Conservation (phyloP, 2,797 vertebrate genomes). For the Enoplosus armatus region DNA sequence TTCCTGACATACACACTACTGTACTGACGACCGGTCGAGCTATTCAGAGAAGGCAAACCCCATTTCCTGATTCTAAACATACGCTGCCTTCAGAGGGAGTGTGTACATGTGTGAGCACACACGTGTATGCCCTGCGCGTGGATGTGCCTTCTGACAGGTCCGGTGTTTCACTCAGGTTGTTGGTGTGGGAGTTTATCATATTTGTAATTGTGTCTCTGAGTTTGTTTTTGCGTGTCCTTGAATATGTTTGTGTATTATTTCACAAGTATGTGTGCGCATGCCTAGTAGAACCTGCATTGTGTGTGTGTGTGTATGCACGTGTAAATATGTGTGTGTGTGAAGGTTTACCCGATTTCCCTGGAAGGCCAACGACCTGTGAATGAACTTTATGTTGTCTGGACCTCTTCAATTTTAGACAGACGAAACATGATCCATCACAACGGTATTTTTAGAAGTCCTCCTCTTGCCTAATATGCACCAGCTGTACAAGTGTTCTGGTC, state of each 20-base stretch:
- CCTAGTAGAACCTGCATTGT: neutral
- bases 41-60: slow-evolving; percentile 86
- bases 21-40: slow-evolving; percentile 60
- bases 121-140: slow-evolving; percentile 23
- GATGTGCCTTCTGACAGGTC: neutral
- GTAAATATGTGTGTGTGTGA: neutral
- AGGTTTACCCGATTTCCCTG: slow-evolving; percentile 78
- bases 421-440: slow-evolving; percentile 63
- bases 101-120: slow-evolving; percentile 37
- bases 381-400: slow-evolving; percentile 86
- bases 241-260: neutral
- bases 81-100: slow-evolving; percentile 13
- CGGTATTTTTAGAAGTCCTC: slow-evolving; percentile 90
- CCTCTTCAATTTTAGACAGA: slow-evolving; percentile 85
- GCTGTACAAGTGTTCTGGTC: slow-evolving; percentile 60
- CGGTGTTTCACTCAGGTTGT: neutral
- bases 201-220: neutral
- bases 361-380: slow-evolving; percentile 88
- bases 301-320: neutral
- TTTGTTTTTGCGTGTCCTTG: neutral
- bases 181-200: neutral
- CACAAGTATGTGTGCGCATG: neutral
- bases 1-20: slow-evolving; percentile 82
- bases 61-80: slow-evolving; percentile 84
- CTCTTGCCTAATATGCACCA: slow-evolving; percentile 82